Evolutionary conservation across 2,113 vertebrate species (phyloP).

Genomic region (Paramisgurnus dabryanus): DNA sequence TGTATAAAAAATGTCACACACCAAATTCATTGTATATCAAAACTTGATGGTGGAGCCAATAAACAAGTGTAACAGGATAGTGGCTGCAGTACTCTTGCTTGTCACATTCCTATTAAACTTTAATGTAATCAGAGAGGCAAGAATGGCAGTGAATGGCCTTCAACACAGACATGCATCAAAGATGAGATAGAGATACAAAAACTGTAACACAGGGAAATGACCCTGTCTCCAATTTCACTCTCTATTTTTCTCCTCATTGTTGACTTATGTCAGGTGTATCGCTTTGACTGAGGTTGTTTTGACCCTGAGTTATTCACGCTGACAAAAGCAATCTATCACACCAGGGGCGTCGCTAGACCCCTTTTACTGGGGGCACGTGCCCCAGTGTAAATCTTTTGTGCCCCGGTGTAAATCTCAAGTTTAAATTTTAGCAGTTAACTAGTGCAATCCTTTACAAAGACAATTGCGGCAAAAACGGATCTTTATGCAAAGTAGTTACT

Average conservation of each 20-base stretch:
- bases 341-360: too few species aligned
- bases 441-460: too few species aligned
- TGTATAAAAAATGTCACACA: too few species aligned
- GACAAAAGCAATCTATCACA: background rate
- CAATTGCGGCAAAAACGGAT: too few species aligned
- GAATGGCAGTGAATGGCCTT: conserved; percentile 13
- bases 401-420: too few species aligned
- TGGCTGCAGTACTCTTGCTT: conserved; percentile 15
- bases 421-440: too few species aligned
- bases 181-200: background rate
- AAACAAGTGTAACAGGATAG: background rate
- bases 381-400: too few species aligned
- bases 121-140: conserved; percentile 37
- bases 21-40: too few species aligned
- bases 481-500: too few species aligned
- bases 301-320: background rate
- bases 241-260: conserved; percentile 7
- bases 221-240: conserved; percentile 31
- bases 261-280: background rate
- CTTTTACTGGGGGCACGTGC: too few species aligned
- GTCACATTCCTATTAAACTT: conserved; percentile 35
- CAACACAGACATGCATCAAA: conserved; percentile 6
- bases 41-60: background rate
- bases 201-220: conserved; percentile 16
- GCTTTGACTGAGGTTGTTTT: background rate